Evolutionary conservation across 1,140 invertebrate genomes (phyloP).

Genomic region (Lordiphosa mommai): DNA sequence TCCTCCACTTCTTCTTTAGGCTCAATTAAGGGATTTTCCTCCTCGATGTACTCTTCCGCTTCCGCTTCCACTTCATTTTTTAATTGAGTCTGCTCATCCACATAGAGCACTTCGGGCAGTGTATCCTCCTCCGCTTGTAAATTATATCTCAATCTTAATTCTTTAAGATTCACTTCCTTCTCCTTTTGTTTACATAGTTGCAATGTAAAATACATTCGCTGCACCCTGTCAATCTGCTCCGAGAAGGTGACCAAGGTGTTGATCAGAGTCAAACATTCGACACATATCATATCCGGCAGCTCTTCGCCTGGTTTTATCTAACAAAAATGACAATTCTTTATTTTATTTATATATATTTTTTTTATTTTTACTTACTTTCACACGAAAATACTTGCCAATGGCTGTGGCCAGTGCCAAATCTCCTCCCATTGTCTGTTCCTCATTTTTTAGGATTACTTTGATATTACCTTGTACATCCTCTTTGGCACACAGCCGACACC

Average conservation of each 20-base stretch:
- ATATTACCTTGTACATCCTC: constrained; percentile 56
- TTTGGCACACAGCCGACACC: constrained; percentile 75
- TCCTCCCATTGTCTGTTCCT: constrained; percentile 16
- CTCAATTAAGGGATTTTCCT: not conserved
- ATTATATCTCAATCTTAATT: constrained; percentile 36
- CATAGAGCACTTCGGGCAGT: constrained; percentile 52
- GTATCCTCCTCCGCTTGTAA: constrained; percentile 40
- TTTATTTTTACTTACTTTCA: constrained; percentile 44
- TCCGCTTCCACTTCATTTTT: constrained; percentile 30
- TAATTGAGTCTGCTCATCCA: constrained; percentile 53
- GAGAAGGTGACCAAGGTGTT: constrained; percentile 62
- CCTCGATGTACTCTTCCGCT: not conserved
- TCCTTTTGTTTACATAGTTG: constrained; percentile 23
- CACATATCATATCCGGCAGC: constrained; percentile 60
- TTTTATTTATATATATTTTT: too few relatives aligned
- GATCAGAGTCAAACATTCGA: constrained; percentile 56
- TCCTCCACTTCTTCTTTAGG: not conserved
- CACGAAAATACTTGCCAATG: constrained; percentile 67
- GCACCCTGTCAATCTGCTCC: constrained; percentile 56
- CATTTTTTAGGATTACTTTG: constrained; percentile 58
- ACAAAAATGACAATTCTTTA: not conserved
- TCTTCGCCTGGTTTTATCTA: constrained; percentile 53
- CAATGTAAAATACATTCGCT: constrained; percentile 53
- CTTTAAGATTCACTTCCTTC: constrained; percentile 26
- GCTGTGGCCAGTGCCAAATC: constrained; percentile 52